phyloP scores from a whole-genome alignment of 2,888 invertebrate species.

The Operophtera brumata region DNA sequence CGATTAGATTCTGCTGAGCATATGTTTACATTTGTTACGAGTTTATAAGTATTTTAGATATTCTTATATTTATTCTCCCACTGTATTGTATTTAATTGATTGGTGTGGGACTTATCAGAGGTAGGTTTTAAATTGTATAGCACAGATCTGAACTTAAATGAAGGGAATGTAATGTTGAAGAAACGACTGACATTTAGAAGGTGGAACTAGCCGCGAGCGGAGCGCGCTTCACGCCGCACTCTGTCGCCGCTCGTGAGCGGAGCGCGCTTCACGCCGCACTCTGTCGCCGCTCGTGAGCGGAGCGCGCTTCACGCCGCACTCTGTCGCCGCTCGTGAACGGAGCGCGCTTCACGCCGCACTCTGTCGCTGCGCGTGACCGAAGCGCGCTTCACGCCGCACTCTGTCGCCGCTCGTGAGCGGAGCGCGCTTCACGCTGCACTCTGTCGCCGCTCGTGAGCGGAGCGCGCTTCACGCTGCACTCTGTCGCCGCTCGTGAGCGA shows the following conservation, averaged over 20 bases:
- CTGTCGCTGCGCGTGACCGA: conserved; percentile 53
- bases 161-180: conserved; percentile 40
- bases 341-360: neutral
- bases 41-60: conserved; percentile 85
- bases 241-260: too few relatives aligned
- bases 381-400: too few relatives aligned
- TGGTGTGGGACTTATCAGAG: conserved; percentile 54
- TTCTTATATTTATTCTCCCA: conserved; percentile 85
- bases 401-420: too few relatives aligned
- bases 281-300: conserved; percentile 57
- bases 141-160: conserved; percentile 34
- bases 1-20: conserved; percentile 63
- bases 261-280: neutral
- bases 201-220: conserved; percentile 32
- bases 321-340: too few relatives aligned
- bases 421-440: neutral
- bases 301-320: too few relatives aligned
- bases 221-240: too few relatives aligned
- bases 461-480: too few relatives aligned
- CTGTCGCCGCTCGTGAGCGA: too few relatives aligned
- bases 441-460: conserved; percentile 57
- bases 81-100: conserved; percentile 67
- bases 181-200: conserved; percentile 66
- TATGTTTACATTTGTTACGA: conserved; percentile 81
- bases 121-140: conserved; percentile 33